phyloP scores from a whole-genome alignment of 2,888 invertebrate genomes.

The Rapana venosa region DNA sequence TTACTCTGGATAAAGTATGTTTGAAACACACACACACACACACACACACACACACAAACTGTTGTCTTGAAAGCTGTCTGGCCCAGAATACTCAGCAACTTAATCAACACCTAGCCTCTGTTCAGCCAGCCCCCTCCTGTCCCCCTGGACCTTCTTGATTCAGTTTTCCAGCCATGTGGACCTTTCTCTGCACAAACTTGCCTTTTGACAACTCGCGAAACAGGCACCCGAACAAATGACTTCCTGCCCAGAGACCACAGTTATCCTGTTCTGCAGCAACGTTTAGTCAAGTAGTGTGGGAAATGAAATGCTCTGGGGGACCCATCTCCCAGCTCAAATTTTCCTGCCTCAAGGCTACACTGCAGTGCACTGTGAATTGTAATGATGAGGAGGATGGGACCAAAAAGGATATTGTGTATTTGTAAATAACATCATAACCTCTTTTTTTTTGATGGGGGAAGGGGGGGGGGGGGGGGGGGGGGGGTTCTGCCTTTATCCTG shows the following conservation, averaged over 20 bases:
- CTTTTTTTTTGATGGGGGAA: no score
- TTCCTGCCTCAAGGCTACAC: no score
- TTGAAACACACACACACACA: no score
- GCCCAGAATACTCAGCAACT: neutral
- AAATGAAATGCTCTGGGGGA: no score
- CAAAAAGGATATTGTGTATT: neutral
- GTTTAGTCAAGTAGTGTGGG: no score
- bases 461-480: no score
- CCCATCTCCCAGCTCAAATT: no score
- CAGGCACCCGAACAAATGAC: conserved; percentile 34
- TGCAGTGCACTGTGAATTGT: neutral
- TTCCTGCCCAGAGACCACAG: conserved; percentile 13
- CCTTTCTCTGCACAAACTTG: conserved; percentile 20
- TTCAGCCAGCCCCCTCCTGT: neutral
- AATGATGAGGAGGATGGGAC: neutral
- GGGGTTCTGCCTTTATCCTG: no score
- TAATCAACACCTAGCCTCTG: neutral
- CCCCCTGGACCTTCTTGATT: neutral
- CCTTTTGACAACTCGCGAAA: conserved; percentile 28
- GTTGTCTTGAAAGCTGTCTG: neutral
- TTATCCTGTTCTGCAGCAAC: neutral
- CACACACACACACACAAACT: no score
- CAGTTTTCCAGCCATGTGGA: conserved; percentile 23
- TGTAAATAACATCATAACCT: no score
- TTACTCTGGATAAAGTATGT: no score